Conservation (phyloP, 2,888 invertebrate species). For the Drosophila anceps region DNA sequence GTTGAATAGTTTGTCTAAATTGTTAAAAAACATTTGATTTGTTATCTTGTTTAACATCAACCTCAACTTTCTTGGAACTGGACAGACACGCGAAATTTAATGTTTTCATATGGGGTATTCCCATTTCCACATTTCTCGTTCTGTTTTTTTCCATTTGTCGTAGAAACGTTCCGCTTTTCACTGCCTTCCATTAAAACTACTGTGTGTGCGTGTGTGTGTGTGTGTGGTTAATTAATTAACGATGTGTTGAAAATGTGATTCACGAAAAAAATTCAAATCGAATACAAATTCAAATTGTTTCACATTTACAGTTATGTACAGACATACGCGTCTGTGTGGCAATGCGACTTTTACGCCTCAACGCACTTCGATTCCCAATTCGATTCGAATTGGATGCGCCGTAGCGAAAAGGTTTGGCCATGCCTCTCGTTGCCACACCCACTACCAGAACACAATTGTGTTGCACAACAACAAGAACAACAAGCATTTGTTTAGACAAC, state of each 20-base stretch:
- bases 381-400: constrained; percentile 6
- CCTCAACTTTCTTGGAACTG: constrained; percentile 25
- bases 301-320: constrained; percentile 57
- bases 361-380: constrained; percentile 26
- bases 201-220: constrained; percentile 21
- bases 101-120: constrained; percentile 25
- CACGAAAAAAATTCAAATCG: constrained; percentile 15
- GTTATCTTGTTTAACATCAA: constrained; percentile 46
- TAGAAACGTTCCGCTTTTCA: constrained; percentile 19
- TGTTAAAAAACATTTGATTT: constrained; percentile 34
- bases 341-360: constrained; percentile 39
- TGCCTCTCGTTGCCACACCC: constrained; percentile 57
- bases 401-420: constrained; percentile 41
- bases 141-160: constrained; percentile 28
- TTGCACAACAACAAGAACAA: constrained; percentile 42
- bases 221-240: constrained; percentile 48
- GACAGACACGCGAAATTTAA: neutral
- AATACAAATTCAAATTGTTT: constrained; percentile 52
- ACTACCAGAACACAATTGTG: constrained; percentile 40
- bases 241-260: constrained; percentile 70
- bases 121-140: constrained; percentile 8
- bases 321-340: constrained; percentile 10
- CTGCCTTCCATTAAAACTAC: constrained; percentile 17
- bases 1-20: constrained; percentile 14
- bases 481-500: constrained; percentile 67